phyloP scores from a whole-genome alignment of 1,140 invertebrate genomes.

The Drosophila tsacasi region DNA sequence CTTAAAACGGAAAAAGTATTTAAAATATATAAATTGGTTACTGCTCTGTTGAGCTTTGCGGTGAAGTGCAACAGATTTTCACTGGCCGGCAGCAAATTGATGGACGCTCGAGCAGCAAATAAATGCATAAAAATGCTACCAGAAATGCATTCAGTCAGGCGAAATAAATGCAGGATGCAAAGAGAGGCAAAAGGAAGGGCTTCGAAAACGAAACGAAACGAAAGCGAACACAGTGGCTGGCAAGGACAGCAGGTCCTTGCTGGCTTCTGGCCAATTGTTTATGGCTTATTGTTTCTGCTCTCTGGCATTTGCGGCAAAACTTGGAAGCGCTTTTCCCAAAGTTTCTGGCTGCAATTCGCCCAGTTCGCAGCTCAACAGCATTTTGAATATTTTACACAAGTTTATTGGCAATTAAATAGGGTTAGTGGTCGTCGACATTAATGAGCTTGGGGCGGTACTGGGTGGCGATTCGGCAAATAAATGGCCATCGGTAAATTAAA shows the following conservation, averaged over 20 bases:
- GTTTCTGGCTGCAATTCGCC: conserved; percentile 24
- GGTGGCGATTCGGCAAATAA: background rate
- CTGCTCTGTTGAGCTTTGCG: conserved; percentile 58
- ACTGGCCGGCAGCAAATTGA: conserved; percentile 55
- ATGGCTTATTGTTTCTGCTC: conserved; percentile 62
- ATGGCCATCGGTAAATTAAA: background rate
- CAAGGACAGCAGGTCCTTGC: conserved; percentile 34
- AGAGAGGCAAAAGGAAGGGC: conserved; percentile 12
- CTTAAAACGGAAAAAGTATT: conserved; percentile 58
- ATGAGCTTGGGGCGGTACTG: conserved; percentile 41
- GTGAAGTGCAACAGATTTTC: conserved; percentile 75
- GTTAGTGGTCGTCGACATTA: conserved; percentile 50
- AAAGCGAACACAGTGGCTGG: conserved; percentile 9
- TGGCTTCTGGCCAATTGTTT: conserved; percentile 69
- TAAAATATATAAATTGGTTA: conserved; percentile 69
- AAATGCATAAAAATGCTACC: conserved; percentile 42
- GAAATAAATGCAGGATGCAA: conserved; percentile 41
- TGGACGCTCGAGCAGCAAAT: conserved; percentile 44
- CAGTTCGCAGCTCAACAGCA: conserved; percentile 45
- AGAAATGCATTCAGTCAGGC: conserved; percentile 32
- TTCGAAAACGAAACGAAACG: conserved; percentile 51
- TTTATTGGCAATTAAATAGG: conserved; percentile 64
- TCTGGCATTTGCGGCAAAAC: conserved; percentile 17
- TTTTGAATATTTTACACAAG: conserved; percentile 65
- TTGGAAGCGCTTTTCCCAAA: conserved; percentile 38